These are phyloP conservation scores for Smutsia temminckii DNA, from an alignment of 2,797 vertebrate species.

Conservation along the genomic window DNA sequence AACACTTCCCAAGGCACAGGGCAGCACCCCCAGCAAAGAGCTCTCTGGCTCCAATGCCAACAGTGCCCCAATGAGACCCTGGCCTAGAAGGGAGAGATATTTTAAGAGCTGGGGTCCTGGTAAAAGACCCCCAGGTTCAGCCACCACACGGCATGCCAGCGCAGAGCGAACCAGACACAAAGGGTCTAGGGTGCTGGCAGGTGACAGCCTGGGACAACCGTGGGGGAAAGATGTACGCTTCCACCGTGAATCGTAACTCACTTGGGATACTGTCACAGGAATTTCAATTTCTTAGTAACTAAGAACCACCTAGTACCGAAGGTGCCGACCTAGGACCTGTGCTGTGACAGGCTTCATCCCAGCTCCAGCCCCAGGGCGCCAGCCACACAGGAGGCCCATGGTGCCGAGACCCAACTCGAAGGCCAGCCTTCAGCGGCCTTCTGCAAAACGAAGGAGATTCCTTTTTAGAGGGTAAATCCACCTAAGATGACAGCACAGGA, in stretches of 20 bases:
- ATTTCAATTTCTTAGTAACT: neutral
- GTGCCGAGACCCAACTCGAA: too few species aligned
- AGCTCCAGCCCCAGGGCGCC: too few species aligned
- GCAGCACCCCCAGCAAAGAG: neutral
- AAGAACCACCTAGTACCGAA: neutral
- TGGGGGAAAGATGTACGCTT: accelerated
- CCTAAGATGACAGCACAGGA: neutral
- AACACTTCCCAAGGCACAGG: neutral
- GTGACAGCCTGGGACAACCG: neutral
- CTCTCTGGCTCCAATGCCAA: too few species aligned
- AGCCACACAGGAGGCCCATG: too few species aligned
- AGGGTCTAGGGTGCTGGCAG: neutral
- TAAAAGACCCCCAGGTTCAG: neutral
- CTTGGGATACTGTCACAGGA: neutral
- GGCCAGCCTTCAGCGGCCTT: neutral
- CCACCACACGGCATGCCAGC: neutral
- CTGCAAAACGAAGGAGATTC: neutral
- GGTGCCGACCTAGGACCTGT: neutral
- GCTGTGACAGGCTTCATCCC: too few species aligned
- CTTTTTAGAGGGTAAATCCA: neutral
- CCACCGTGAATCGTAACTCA: too few species aligned
- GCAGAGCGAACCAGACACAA: neutral
- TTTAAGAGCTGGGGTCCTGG: neutral
- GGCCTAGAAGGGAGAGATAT: neutral
- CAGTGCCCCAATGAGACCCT: neutral